These are phyloP conservation scores for Urophycis tenuis DNA, from an alignment of 2,797 vertebrate genomes.

Conservation along the genomic window DNA sequence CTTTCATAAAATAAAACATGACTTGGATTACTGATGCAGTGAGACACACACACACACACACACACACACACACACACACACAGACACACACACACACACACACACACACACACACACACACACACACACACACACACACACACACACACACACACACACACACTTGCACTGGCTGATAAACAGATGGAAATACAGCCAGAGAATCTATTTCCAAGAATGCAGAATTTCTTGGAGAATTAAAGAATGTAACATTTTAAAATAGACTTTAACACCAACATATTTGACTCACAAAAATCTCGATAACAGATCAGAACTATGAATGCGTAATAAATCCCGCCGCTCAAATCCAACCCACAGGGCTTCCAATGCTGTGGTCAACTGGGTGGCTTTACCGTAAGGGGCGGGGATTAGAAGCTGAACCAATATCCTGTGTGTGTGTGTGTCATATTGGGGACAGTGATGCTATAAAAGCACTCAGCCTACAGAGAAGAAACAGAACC, in stretches of 20 bases:
- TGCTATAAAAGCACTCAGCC: background rate
- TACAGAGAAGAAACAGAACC: background rate
- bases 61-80: background rate
- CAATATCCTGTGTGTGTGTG: background rate
- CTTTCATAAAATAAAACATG: background rate
- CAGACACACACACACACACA: background rate
- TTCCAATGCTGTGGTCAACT: background rate
- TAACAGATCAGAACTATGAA: no score
- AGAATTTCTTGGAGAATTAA: no score
- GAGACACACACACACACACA: background rate
- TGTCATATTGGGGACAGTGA: background rate
- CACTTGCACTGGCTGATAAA: background rate
- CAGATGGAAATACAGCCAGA: background rate
- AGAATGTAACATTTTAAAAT: no score
- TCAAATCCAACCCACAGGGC: no score
- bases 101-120: background rate
- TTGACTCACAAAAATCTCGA: background rate
- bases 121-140: constrained; percentile 6
- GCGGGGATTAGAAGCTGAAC: background rate
- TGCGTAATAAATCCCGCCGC: no score
- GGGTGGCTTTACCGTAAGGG: background rate
- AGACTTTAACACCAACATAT: background rate
- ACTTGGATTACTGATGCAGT: background rate
- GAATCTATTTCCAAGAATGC: no score
- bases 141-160: background rate